A percentile compares a stretch with the other conserved stretches of the same genome.
These are phyloP conservation scores for Sebastes itinus DNA, from an alignment of 2,797 vertebrate genomes.

Conservation along the genomic window DNA sequence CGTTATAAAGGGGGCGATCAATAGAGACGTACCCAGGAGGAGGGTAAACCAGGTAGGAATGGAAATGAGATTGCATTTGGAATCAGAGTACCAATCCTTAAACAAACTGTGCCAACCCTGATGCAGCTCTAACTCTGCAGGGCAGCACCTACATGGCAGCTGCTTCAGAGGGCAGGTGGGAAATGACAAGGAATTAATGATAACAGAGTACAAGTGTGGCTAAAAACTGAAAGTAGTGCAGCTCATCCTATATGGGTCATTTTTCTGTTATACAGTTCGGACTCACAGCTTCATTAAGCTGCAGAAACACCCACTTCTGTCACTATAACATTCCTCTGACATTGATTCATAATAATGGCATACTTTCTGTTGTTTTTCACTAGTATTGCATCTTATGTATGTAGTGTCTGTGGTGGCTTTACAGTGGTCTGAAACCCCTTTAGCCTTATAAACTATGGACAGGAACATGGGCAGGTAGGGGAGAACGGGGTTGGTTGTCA, in stretches of 20 bases:
- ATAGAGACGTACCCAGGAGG: not conserved
- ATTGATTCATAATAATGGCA: not conserved
- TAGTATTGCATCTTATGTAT: not conserved
- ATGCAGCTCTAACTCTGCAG: not conserved
- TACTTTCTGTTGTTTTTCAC: not conserved
- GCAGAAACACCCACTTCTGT: not conserved
- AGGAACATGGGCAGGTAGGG: not conserved
- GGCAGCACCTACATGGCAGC: not conserved
- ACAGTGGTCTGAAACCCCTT: not conserved
- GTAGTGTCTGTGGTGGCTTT: not conserved
- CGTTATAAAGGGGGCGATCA: not conserved
- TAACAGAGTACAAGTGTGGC: not conserved
- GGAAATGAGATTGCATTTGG: constrained; percentile 21
- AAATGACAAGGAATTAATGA: not conserved
- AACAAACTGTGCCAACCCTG: not conserved
- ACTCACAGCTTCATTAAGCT: constrained; percentile 4
- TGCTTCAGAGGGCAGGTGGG: not conserved
- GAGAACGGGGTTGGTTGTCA: no score
- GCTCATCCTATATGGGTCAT: constrained; percentile 29
- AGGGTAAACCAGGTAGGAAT: not conserved
- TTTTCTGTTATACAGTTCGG: constrained; percentile 8
- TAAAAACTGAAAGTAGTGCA: constrained; percentile 33
- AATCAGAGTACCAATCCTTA: constrained; percentile 5
- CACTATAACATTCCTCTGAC: not conserved
- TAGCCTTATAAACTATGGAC: not conserved